Evolutionary conservation across 2,113 vertebrate species (phyloP).

Genomic region (Coturnix japonica): DNA sequence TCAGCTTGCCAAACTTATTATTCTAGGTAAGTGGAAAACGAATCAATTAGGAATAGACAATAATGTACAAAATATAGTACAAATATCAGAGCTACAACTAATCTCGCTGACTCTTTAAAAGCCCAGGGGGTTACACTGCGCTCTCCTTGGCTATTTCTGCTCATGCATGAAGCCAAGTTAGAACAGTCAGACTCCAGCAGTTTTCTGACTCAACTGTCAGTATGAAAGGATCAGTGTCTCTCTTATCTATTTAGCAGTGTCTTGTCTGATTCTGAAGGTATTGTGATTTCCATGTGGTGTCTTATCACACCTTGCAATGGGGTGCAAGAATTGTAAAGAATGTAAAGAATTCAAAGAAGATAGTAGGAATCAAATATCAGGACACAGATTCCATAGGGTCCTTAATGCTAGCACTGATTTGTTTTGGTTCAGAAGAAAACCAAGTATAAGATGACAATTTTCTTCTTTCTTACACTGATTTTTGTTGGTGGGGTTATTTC

Average conservation of each 20-base stretch:
- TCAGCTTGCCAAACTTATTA: conserved; percentile 82
- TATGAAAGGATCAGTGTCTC: background rate
- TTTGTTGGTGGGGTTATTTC: background rate
- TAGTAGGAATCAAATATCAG: background rate
- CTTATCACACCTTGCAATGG: background rate
- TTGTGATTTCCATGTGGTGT: background rate
- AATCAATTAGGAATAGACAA: background rate
- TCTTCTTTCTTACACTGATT: background rate
- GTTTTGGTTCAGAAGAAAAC: background rate
- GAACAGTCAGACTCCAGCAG: background rate
- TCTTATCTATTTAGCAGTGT: background rate
- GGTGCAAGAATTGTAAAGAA: background rate
- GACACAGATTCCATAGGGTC: background rate
- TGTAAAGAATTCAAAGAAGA: background rate
- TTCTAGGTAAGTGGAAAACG: conserved; percentile 81
- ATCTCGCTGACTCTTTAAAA: background rate
- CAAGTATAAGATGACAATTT: background rate
- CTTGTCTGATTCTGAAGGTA: background rate
- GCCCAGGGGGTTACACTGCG: background rate
- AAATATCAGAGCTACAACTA: background rate
- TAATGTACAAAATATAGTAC: background rate
- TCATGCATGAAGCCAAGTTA: background rate
- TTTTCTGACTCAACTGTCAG: background rate
- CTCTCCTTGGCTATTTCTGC: background rate
- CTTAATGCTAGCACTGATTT: background rate